Evolutionary conservation across 2,797 vertebrate species (phyloP), one percentile per base, ranked within the genome.

Genomic region (Typhlichthys eigenmanni): DNA sequence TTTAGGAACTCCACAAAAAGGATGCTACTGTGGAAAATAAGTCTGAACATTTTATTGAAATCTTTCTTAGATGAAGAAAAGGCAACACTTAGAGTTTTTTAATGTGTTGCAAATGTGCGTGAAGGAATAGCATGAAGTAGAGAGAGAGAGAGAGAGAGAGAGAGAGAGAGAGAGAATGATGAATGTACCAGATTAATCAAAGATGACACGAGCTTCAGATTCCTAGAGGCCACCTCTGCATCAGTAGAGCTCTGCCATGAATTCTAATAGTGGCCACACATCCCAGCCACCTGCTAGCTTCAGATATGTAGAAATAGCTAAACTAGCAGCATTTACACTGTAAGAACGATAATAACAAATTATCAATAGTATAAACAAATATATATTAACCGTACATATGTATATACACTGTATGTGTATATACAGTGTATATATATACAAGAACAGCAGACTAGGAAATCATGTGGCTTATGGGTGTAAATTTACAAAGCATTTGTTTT

Each of bases 151-250:
- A 19, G 19, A 19, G 19, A 19, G 51, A 24, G 32, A 50, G 24
- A 55, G 12, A 34, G 55, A 45, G n/a, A 43, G 38, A 47, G 56
- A 16, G 24, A 56, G 49, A 46, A 43, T 55, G 55, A 61, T 62
- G 32, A 54, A 67, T 55, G 53, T 59, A 63, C 50, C 46, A 11
- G 52, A 68, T 73, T 64, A 60, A 64, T 66, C 58, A 58, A 62
- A 59, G 32, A 60, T 56, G 16, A 59, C 63, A 55, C 4, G 12
- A 32, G 19, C n/a, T 60, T 52, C 58, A 60, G 9, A 47, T 58
- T 24, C 24, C 24, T 52, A 55, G 62, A 60, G 50, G 62, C 55
- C 32, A 62, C 57, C 45, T 38, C 60, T 49, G 43, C 17, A 60
- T 62, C 59, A 61, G 61, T 5, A 66, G 13, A 55, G 43, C 29